phyloP scores from a whole-genome alignment of 2,113 vertebrate genomes.

The Sciurus niger region DNA sequence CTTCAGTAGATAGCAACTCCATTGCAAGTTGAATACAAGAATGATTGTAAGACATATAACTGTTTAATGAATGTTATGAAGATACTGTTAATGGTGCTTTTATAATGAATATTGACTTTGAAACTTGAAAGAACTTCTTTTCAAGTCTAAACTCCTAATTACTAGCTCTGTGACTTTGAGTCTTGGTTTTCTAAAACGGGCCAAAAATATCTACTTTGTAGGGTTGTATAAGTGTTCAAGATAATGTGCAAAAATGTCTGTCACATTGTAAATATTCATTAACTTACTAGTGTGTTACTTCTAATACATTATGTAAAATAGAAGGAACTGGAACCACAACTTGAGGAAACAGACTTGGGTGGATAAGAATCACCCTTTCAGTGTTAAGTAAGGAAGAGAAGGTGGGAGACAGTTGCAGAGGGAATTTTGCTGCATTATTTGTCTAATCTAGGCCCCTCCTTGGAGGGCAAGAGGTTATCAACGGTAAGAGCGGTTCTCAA shows the following conservation, averaged over 20 bases:
- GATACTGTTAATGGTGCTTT: constrained; percentile 44
- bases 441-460: background rate
- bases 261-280: background rate
- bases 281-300: background rate
- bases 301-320: background rate
- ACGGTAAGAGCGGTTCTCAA: background rate
- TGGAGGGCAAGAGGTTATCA: background rate
- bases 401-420: background rate
- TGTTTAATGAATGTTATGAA: background rate
- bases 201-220: background rate
- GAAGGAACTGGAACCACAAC: background rate
- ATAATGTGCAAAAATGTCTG: background rate
- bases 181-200: constrained; percentile 6
- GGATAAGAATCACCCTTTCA: background rate
- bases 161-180: background rate
- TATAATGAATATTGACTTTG: background rate
- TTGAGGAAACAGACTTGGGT: background rate
- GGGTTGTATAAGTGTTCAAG: background rate
- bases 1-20: background rate
- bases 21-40: background rate
- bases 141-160: background rate
- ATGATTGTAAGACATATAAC: background rate
- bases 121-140: constrained; percentile 18
- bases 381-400: background rate
- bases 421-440: background rate